These are phyloP conservation scores for Saccostrea glomerata DNA, from an alignment of 1,140 invertebrate species.

Conservation along the genomic window DNA sequence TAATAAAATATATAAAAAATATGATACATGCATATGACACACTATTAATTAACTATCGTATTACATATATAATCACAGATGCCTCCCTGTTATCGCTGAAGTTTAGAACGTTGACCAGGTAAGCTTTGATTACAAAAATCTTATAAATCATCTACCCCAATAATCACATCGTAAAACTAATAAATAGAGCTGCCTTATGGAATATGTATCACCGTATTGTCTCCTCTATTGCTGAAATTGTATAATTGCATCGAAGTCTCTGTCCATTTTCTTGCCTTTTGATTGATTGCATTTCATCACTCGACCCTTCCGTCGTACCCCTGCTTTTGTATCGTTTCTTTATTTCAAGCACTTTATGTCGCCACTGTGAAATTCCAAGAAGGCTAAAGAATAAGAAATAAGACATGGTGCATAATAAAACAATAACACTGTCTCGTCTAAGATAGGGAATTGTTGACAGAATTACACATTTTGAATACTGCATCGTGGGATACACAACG, in stretches of 20 bases:
- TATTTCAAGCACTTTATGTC: neutral
- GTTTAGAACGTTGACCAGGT: too few species aligned
- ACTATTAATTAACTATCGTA: neutral
- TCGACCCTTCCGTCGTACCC: neutral
- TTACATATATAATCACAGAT: too few species aligned
- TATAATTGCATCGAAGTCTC: neutral
- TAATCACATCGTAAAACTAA: neutral
- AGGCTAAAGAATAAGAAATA: conserved; percentile 29
- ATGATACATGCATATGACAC: neutral
- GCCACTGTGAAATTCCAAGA: conserved; percentile 22
- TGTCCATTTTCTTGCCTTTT: conserved; percentile 12
- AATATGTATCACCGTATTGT: conserved; percentile 12
- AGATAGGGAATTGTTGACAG: conserved; percentile 6
- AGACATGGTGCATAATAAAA: conserved; percentile 23
- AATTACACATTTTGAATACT: conserved; percentile 32
- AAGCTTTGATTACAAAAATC: neutral
- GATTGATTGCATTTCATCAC: neutral
- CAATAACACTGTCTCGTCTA: neutral
- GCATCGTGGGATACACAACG: conserved; percentile 10
- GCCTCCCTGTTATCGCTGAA: too few species aligned
- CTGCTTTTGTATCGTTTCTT: neutral
- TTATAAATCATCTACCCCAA: neutral
- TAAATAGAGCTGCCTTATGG: neutral
- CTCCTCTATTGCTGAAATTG: neutral
- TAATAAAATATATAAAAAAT: neutral